Evolutionary conservation across 2,888 invertebrate genomes (phyloP), one percentile per base, ranked within the genome.

Genomic region (Nebria brevicollis): DNA sequence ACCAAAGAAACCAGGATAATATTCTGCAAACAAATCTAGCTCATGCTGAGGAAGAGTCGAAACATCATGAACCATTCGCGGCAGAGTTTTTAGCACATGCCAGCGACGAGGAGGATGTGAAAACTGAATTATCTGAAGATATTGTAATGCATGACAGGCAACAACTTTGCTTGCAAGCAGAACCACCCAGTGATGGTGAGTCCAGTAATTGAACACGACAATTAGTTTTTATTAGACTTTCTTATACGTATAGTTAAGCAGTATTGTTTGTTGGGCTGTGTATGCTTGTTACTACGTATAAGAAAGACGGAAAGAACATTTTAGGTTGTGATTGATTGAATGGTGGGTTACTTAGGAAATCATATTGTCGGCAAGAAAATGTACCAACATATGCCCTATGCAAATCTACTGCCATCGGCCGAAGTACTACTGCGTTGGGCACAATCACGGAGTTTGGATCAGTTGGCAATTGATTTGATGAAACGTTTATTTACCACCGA

Each of bases 391-490:
- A 86, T 89, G 85, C 89, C 89, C 75, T 89, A 89, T 83, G 89
- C 89, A 79, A 88, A 89, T 84, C 86, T 89, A 75, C 86, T 90
- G 82, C 89, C 89, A 42, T 87, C 86, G 34, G 88, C 89, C 34
- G 88, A 89, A 82, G 86, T 89, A 81, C 88, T 90, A 82, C 87
- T 88, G 66, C 88, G 89, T 34, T 89, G 89, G 89, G 88, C 89
- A 34, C 87, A 89, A 74, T 88, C 89, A 4, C 87, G 89, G 77
- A 89, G 89, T 54, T 87, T 89, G 86, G 89, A 89, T 85, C 89
- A 89, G 85, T 86, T 90, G 73, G 89, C 89, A 77, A 89, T 89
- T 84, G 89, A 89, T 85, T 86, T 89, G 77, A 90, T 90, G 89
- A 89, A 89, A 84, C 88, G 89, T 68, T 85, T 90, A 42, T 90